Conservation (phyloP, 2,797 vertebrate species). For the Linurgus olivaceus region DNA sequence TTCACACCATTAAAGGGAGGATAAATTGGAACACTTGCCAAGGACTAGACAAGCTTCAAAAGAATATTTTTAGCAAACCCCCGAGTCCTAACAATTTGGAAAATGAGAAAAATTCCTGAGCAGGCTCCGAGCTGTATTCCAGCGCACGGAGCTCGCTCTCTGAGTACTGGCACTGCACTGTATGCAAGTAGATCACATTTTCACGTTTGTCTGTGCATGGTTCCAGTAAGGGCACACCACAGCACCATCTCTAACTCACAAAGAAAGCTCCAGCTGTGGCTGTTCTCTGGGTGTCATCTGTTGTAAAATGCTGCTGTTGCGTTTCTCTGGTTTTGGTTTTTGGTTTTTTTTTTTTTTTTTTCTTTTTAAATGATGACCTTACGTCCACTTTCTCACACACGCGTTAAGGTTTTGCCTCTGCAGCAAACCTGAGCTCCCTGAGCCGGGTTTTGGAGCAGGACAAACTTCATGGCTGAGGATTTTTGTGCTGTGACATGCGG, state of each 20-base stretch:
- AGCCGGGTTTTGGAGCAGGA: neutral
- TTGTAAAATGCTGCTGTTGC: neutral
- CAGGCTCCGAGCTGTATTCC: neutral
- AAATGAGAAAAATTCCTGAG: constrained; percentile 2
- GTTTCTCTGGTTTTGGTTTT: neutral
- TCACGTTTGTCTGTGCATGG: neutral
- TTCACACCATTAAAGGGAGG: neutral
- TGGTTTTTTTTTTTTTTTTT: too few species aligned
- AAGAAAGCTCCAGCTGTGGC: neutral
- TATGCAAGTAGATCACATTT: neutral
- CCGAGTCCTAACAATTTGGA: neutral
- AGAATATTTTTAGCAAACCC: constrained; percentile 18
- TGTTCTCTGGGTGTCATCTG: neutral
- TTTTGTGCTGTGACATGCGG: neutral
- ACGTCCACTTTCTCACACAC: neutral
- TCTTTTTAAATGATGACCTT: neutral
- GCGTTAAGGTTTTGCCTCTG: neutral
- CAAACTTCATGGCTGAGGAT: neutral
- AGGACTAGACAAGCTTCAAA: constrained; percentile 14
- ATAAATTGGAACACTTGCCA: constrained; percentile 8
- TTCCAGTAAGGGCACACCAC: neutral
- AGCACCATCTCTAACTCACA: neutral
- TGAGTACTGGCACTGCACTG: neutral
- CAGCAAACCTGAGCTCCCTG: neutral
- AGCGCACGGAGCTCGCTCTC: neutral